phyloP scores from a whole-genome alignment of 2,797 vertebrate genomes.

The Neoniphon sammara region DNA sequence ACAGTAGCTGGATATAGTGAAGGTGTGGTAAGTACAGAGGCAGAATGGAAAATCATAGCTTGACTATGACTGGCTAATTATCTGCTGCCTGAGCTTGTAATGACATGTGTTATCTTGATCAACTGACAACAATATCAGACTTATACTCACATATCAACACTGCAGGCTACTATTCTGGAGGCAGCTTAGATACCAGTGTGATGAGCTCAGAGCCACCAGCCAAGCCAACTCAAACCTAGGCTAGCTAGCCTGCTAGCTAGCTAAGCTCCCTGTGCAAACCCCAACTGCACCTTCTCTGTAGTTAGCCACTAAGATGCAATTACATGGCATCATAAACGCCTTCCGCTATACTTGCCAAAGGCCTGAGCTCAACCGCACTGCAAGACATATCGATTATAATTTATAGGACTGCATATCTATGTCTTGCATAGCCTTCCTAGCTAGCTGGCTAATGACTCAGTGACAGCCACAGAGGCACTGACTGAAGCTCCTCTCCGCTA shows the following conservation, averaged over 20 bases:
- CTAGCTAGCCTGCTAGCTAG: constrained; percentile 1
- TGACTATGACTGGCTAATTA: background rate
- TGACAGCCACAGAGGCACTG: constrained; percentile 18
- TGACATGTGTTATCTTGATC: background rate
- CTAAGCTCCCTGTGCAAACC: background rate
- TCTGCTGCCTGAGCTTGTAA: background rate
- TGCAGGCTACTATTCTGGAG: background rate
- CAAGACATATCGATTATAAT: background rate
- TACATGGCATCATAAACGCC: background rate
- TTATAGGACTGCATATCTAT: background rate
- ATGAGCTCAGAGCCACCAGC: background rate
- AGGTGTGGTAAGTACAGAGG: background rate
- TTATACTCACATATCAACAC: background rate
- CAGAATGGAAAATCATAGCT: background rate
- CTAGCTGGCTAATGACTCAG: constrained; percentile 30
- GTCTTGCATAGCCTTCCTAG: background rate
- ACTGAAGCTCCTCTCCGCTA: constrained; percentile 4
- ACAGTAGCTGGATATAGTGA: background rate
- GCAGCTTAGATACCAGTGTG: background rate
- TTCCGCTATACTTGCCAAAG: background rate
- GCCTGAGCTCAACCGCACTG: background rate
- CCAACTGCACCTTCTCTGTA: background rate
- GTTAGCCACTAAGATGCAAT: background rate
- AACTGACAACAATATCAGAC: background rate
- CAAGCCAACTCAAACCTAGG: background rate